Conservation (phyloP, 2,797 vertebrate genomes). For the Cyprinella venusta region DNA sequence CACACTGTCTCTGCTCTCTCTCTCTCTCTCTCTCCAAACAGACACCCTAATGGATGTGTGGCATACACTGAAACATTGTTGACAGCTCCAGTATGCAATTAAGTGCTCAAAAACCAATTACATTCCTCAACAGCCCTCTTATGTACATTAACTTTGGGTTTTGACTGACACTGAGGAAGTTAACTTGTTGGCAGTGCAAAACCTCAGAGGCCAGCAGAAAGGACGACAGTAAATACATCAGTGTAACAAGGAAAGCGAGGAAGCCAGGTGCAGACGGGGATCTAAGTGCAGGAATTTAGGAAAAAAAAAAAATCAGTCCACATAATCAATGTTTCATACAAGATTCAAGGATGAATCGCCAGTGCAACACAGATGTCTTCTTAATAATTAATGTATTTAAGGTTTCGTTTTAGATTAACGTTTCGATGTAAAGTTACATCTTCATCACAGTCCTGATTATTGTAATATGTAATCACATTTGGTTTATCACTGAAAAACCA, state of each 20-base stretch:
- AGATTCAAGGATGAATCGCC: no score
- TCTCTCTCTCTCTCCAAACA: constrained; percentile 4
- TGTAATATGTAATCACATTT: no score
- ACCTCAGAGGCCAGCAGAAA: constrained; percentile 1
- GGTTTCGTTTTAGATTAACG: no score
- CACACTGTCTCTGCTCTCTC: neutral
- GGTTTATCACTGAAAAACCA: no score
- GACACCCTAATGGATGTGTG: constrained; percentile 44
- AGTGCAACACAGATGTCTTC: no score
- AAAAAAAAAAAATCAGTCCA: neutral
- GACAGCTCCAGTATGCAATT: constrained; percentile 55
- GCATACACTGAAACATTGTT: constrained; percentile 49
- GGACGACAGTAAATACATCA: neutral
- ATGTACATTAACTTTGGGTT: constrained; percentile 39
- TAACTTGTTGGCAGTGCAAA: constrained; percentile 37
- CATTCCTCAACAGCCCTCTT: constrained; percentile 45
- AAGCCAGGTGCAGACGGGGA: neutral
- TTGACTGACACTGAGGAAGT: constrained; percentile 45
- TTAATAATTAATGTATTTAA: no score
- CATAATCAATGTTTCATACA: no score
- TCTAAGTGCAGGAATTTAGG: neutral
- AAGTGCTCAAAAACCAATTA: constrained; percentile 57
- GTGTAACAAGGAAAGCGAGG: neutral
- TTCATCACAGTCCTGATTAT: no score
- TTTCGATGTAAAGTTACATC: no score